Base-by-base conservation (phyloP, 2,113 vertebrate genomes). In the Morone saxatilis region DNA sequence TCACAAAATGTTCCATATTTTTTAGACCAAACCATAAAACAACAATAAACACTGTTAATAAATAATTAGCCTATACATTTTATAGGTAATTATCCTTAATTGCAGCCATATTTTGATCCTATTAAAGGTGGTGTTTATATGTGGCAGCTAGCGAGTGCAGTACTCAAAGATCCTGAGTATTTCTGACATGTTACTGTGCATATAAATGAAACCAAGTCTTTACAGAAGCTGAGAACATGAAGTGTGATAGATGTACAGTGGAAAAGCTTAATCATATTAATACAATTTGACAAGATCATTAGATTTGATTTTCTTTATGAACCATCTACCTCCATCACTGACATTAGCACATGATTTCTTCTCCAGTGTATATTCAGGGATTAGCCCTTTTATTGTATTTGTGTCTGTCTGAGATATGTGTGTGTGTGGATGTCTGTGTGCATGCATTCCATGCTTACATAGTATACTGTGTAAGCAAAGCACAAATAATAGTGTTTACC, bases 401-500 rank as follows among this genome's bases (percentile, higher is more conserved):
- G 16, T 56, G 65, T 68, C 7, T 16, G 5, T 67, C 41, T 22
- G 38, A 40, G 14, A 66, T 31, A 31, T 38, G 11, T 53, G 14
- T 0, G 1, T 45, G 53, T 62, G 7, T 43, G 36, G 40, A 67
- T 51, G 16, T 40, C 53, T 22, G 17, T 17, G 47, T 25, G 2
- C 22, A 38, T 59, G 31, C 22, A 63, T 63, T 47, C 11, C 1
- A 2, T 72, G 51, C 50, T 22, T 59, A 41, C 43, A 48, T 47
- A 5, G 50, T 31, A n/a, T 16, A 38, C 16, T 41, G 53, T 59
- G 31, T 50, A 20, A 74, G 61, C 43, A 59, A 45, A 77, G 22
- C 17, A 67, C 20, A 40, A 47, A 40, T 80, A 67, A 43, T 20
- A 31, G 31, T 66, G 69, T 73, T 66, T 25, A 20, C 40, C 6